Conservation (phyloP, 2,888 invertebrate genomes). For the Sinhomidia bicolor region DNA sequence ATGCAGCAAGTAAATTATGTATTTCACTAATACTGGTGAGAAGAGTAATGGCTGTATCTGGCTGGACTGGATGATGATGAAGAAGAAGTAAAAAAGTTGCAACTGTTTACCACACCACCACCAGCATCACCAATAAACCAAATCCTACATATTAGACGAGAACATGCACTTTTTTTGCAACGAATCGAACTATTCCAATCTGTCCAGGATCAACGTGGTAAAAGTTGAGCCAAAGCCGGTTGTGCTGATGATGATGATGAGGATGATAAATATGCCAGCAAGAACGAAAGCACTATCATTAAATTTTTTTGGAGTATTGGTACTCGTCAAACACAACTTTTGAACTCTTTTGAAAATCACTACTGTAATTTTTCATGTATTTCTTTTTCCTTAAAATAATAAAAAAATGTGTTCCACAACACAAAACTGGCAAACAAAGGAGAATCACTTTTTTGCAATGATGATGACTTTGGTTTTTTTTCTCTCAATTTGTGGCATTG, state of each 20-base stretch:
- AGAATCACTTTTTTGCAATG: constrained; percentile 19
- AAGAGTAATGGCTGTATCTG: background rate
- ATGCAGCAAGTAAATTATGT: background rate
- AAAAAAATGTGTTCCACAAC: background rate
- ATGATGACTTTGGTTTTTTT: constrained; percentile 18
- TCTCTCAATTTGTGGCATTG: constrained; percentile 57
- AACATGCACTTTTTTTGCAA: background rate
- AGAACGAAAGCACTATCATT: background rate
- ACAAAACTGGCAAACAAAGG: constrained; percentile 49
- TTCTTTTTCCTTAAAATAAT: background rate
- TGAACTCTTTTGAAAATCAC: background rate
- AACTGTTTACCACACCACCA: too few species aligned
- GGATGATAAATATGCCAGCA: background rate
- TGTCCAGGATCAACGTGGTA: background rate
- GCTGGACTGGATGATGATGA: background rate
- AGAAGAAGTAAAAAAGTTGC: background rate
- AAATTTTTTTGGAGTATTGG: background rate
- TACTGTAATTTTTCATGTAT: background rate
- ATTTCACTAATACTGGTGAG: background rate
- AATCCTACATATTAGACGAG: too few species aligned
- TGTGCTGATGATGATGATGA: background rate
- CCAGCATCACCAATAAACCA: background rate
- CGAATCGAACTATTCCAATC: background rate
- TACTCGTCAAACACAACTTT: background rate
- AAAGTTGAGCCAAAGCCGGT: constrained; percentile 19